Percentiles rank a stretch among this genome's conserved stretches.
These are phyloP conservation scores for Trididemnum clinides DNA, from an alignment of 23 tunicate species.

Conservation along the genomic window DNA sequence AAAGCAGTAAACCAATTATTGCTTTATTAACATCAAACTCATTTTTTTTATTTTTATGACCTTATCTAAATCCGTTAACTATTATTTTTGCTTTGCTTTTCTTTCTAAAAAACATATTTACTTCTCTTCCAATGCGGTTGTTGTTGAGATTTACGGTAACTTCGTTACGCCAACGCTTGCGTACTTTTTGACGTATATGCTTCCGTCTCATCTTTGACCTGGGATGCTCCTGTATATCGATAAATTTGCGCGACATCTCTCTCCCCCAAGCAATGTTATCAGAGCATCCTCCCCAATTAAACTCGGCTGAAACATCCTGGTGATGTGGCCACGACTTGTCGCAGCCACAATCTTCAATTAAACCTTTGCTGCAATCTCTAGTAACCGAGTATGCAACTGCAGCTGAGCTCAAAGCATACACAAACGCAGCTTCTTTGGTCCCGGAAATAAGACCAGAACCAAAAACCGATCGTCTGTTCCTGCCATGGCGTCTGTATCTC, in stretches of 20 bases:
- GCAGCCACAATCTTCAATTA: slow-evolving; percentile 66
- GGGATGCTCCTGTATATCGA: slow-evolving; percentile 38
- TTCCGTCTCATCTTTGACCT: slow-evolving; percentile 11
- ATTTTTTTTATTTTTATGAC: too few relatives aligned
- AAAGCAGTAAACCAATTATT: too few relatives aligned
- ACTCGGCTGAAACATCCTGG: slow-evolving; percentile 5
- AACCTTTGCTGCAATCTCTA: slow-evolving; percentile 62
- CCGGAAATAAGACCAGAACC: slow-evolving; percentile 18
- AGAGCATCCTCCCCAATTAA: slow-evolving; percentile 77
- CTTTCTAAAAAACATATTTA: neutral
- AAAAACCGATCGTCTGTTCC: slow-evolving; percentile 8
- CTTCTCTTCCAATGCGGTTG: slow-evolving; percentile 50
- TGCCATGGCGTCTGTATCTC: neutral
- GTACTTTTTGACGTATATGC: neutral
- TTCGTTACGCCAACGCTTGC: slow-evolving; percentile 39
- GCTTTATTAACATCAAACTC: too few relatives aligned
- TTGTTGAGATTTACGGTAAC: slow-evolving; percentile 37
- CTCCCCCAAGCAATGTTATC: slow-evolving; percentile 76
- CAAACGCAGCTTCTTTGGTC: slow-evolving; percentile 75
- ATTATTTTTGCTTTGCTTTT: neutral
- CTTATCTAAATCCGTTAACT: neutral
- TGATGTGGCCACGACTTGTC: slow-evolving; percentile 42
- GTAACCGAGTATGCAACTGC: slow-evolving; percentile 73
- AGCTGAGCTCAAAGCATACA: slow-evolving; percentile 82
- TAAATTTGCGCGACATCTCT: slow-evolving; percentile 62